A percentile compares a stretch with the other conserved stretches of the same genome.
Evolutionary conservation across 2,888 invertebrate genomes (phyloP).

Genomic region (Scaptomyza caliginosa): DNA sequence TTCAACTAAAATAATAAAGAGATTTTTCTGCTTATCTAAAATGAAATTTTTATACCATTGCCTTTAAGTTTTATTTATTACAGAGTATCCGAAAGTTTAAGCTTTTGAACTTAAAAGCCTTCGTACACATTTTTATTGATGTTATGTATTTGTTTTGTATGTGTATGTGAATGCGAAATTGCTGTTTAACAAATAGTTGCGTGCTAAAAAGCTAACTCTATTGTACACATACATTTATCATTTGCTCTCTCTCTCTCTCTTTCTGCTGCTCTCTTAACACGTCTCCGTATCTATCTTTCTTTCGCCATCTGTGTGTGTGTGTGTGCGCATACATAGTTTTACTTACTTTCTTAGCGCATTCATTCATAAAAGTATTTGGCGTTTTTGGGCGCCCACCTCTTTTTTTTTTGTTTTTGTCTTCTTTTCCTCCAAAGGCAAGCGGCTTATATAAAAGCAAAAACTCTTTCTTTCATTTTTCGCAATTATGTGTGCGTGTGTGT

Average conservation of each 20-base stretch:
- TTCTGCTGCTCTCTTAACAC: too few species aligned
- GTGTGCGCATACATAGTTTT: slow-evolving; percentile 57
- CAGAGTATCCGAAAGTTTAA: not conserved
- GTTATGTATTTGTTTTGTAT: slow-evolving; percentile 12
- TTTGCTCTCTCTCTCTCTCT: not conserved
- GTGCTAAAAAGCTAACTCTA: slow-evolving; percentile 43
- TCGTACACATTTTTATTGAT: slow-evolving; percentile 2
- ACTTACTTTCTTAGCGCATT: slow-evolving; percentile 60
- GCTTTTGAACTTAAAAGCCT: not conserved
- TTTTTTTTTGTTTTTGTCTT: not conserved
- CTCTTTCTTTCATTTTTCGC: slow-evolving; percentile 72
- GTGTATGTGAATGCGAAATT: slow-evolving; percentile 53
- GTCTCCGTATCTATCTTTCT: too few species aligned
- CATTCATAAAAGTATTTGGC: slow-evolving; percentile 70
- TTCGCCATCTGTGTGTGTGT: slow-evolving; percentile 2
- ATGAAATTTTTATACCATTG: not conserved
- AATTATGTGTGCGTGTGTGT: slow-evolving; percentile 29
- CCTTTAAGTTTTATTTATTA: not conserved
- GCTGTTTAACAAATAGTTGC: slow-evolving; percentile 70
- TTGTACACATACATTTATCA: slow-evolving; percentile 7
- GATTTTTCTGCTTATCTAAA: too few species aligned
- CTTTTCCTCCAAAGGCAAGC: slow-evolving; percentile 30
- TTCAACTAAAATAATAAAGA: too few species aligned
- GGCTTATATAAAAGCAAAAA: slow-evolving; percentile 64
- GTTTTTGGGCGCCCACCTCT: slow-evolving; percentile 31